These are phyloP conservation scores for Bombus superbus DNA, from an alignment of 1,140 invertebrate species.

Conservation along the genomic window DNA sequence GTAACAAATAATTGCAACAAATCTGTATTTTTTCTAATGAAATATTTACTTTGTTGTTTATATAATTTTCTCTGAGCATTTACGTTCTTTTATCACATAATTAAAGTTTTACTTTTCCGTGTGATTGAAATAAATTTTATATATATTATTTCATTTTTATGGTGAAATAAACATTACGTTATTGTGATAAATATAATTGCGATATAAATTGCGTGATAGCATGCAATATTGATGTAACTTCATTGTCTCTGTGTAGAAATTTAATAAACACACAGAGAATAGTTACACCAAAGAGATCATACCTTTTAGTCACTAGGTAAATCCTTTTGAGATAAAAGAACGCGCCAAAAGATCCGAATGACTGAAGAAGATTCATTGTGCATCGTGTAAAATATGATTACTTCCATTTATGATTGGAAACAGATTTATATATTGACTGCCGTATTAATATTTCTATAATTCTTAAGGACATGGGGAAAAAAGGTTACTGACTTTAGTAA, in stretches of 20 bases:
- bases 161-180: not conserved
- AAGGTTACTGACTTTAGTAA: not conserved
- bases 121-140: not conserved
- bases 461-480: not conserved
- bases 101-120: not conserved
- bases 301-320: not conserved
- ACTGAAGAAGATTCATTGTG: not conserved
- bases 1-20: slow-evolving; percentile 6
- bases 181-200: not conserved
- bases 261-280: not conserved
- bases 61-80: not conserved
- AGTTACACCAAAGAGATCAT: slow-evolving; percentile 16
- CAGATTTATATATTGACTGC: not conserved
- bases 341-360: not conserved
- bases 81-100: not conserved
- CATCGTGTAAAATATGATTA: not conserved
- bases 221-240: not conserved
- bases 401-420: not conserved
- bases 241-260: not conserved
- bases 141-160: not conserved
- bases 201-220: not conserved
- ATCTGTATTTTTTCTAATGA: not conserved
- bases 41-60: not conserved
- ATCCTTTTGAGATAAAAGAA: not conserved
- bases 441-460: slow-evolving; percentile 7